Evolutionary conservation across 2,113 vertebrate species (phyloP), one percentile per base, ranked within the genome.

Genomic region (Colinus virginianus): DNA sequence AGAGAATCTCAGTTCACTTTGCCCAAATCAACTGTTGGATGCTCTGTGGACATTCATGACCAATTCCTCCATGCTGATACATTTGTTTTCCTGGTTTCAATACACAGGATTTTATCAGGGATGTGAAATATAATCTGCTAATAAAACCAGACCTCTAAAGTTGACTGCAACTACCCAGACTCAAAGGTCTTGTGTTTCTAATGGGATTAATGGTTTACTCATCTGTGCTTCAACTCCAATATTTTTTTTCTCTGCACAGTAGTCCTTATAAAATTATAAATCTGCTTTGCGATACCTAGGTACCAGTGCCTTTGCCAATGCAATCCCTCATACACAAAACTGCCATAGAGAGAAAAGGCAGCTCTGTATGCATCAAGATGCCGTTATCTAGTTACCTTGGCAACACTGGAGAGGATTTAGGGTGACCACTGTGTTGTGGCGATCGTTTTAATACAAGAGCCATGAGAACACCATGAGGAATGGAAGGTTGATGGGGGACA

Each of bases 221-320:
- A 7, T 8, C 40, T 63, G 13, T 19, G 36, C 38, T 32, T 25
- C 12, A 22, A 5, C 38, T 28, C 22, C 19, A 59, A 21, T 46
- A 74, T 28, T 25, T 36, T 32, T 23, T 38, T 78, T 58, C 25
- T 19, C 25, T 46, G 30, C 30, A 66, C 10, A n/a, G 36, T 20
- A 46, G 28, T 12, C 48, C 42, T 68, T 19, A 51, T 1, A 1
- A 45, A 3, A 18, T 76, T 28, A 8, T 16, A 22, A 36, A n/a
- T 26, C 43, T n/a, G 13, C 32, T 69, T 28, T 66, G 17, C 12
- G 32, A 4, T 25, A 10, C 18, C 17, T 55, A 45, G 53, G 7
- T 36, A 22, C 25, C 0, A 0, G 3, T 13, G 6, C 5, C 12
- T 32, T n/a, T n/a, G 23, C 18, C n/a, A 28, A 21, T 6, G 42